These are phyloP conservation scores for Limnothrissa miodon DNA, from an alignment of 2,113 vertebrate genomes.

Conservation along the genomic window DNA sequence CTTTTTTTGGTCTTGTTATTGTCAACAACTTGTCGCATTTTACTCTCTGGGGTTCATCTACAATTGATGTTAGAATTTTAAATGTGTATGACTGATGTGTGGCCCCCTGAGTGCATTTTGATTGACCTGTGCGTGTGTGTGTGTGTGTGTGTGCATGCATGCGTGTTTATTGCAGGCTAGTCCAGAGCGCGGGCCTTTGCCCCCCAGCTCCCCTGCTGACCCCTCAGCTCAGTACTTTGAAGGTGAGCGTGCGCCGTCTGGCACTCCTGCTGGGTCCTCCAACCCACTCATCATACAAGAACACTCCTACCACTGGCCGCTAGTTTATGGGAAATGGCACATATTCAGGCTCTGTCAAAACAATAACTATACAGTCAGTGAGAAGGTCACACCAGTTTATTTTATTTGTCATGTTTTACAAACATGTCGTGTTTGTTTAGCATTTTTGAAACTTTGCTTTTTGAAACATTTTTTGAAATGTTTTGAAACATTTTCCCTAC, in stretches of 20 bases:
- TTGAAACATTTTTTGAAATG: too few relatives aligned
- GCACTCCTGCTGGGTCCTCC: not conserved
- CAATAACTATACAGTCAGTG: not conserved
- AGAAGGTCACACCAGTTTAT: too few relatives aligned
- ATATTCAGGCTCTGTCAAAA: not conserved
- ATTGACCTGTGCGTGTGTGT: not conserved
- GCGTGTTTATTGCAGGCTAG: constrained; percentile 89
- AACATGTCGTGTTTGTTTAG: too few relatives aligned
- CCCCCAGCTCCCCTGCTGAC: constrained; percentile 85
- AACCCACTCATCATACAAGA: not conserved
- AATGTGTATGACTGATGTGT: too few relatives aligned
- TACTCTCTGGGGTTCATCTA: too few relatives aligned
- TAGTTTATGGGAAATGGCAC: not conserved
- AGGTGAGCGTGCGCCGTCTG: constrained; percentile 66
- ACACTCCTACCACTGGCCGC: not conserved
- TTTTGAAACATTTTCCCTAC: too few relatives aligned
- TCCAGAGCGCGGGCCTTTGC: constrained; percentile 82
- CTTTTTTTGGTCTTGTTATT: too few relatives aligned
- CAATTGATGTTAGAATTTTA: too few relatives aligned
- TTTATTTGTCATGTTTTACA: not conserved
- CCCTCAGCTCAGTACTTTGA: constrained; percentile 88
- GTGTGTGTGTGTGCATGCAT: constrained; percentile 13
- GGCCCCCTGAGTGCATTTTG: not conserved
- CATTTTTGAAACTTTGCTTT: not conserved
- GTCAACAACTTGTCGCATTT: not conserved